A percentile compares a stretch with the other conserved stretches of the same genome.
Conservation (phyloP, 2,888 invertebrate genomes). For the Ormia ochracea region DNA sequence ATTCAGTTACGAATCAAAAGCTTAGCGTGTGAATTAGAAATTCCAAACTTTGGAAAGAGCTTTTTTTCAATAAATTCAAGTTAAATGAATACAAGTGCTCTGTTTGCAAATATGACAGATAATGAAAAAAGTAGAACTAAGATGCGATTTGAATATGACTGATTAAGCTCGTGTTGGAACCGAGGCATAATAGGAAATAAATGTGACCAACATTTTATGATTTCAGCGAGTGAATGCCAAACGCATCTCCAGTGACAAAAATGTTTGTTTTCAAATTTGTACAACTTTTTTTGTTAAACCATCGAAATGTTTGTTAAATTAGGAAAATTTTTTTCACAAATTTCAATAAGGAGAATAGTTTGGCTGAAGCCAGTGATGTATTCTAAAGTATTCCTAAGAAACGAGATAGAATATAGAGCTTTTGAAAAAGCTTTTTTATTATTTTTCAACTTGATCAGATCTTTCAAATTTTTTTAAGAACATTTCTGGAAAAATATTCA, state of each 20-base stretch:
- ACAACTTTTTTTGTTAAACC: too few relatives aligned
- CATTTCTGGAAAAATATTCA: too few relatives aligned
- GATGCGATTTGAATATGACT: constrained; percentile 25
- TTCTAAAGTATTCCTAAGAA: too few relatives aligned
- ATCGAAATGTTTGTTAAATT: too few relatives aligned
- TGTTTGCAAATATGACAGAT: background rate
- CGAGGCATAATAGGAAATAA: background rate
- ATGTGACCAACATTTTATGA: background rate
- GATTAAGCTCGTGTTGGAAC: constrained; percentile 8
- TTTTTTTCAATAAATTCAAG: constrained; percentile 2
- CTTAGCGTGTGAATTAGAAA: constrained; percentile 51
- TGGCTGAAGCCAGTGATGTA: too few relatives aligned
- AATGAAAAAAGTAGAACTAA: constrained; percentile 7
- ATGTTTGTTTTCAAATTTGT: background rate
- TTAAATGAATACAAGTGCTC: background rate
- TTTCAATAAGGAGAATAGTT: too few relatives aligned
- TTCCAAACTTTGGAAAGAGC: constrained; percentile 55
- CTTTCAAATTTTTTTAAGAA: too few relatives aligned
- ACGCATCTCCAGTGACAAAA: too few relatives aligned
- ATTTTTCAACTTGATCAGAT: too few relatives aligned
- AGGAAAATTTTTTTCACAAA: too few relatives aligned
- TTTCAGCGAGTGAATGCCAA: background rate
- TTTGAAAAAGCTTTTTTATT: too few relatives aligned
- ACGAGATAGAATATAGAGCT: too few relatives aligned
- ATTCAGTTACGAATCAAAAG: constrained; percentile 39